Conservation (phyloP, 2,797 vertebrate species). For the Discoglossus pictus region DNA sequence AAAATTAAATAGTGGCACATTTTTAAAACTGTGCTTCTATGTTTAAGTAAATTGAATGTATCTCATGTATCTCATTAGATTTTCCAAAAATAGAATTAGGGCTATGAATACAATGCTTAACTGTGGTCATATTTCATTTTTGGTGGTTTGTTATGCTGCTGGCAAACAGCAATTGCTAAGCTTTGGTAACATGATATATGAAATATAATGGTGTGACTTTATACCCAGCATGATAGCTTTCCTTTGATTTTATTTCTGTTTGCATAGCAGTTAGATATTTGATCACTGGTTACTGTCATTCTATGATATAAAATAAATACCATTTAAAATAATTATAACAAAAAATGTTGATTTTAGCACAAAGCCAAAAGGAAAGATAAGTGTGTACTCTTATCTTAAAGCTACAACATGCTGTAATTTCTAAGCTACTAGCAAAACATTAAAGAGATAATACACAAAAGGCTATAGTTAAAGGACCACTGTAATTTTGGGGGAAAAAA, state of each 20-base stretch:
- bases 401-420: not conserved
- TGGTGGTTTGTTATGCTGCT: constrained; percentile 24
- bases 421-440: constrained; percentile 2
- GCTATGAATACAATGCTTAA: constrained; percentile 37
- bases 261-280: constrained; percentile 29
- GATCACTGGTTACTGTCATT: constrained; percentile 26
- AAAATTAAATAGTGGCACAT: constrained; percentile 29
- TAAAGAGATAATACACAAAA: constrained; percentile 16
- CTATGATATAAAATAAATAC: constrained; percentile 47
- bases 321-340: constrained; percentile 30
- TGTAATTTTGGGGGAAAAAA: no score
- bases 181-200: constrained; percentile 34
- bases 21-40: constrained; percentile 9
- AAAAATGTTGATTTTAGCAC: constrained; percentile 30
- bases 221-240: constrained; percentile 13
- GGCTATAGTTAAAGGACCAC: no score
- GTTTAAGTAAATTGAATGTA: constrained; percentile 19
- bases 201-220: constrained; percentile 40
- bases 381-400: constrained; percentile 3
- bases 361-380: constrained; percentile 18
- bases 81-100: constrained; percentile 45
- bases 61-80: constrained; percentile 40
- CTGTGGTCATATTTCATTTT: constrained; percentile 34
- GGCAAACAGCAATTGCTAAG: constrained; percentile 36
- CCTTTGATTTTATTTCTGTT: constrained; percentile 32